Percentiles rank a stretch among this genome's conserved stretches.
Evolutionary conservation across 2,113 vertebrate genomes (phyloP).

Genomic region (Psittacula cyanocephala): DNA sequence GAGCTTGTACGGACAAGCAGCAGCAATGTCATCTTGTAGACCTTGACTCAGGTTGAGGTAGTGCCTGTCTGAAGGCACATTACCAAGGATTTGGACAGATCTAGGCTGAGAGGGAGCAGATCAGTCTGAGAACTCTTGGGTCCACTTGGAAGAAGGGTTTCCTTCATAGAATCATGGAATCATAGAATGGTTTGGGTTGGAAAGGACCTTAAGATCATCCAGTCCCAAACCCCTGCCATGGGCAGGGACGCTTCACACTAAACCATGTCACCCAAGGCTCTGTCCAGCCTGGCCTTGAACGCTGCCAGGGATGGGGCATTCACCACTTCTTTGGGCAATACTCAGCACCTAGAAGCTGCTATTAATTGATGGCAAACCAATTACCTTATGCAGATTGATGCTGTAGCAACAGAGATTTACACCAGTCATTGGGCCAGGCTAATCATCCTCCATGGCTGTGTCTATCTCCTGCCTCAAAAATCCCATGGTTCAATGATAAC

Average conservation of each 20-base stretch:
- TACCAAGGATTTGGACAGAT: not conserved
- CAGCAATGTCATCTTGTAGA: rapidly evolving
- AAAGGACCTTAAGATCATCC: not conserved
- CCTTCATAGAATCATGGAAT: not conserved
- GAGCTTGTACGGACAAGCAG: not conserved
- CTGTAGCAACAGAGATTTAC: not conserved
- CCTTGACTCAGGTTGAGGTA: not conserved
- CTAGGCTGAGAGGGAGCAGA: not conserved
- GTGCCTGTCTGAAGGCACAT: not conserved
- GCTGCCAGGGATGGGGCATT: not conserved
- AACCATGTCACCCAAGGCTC: not conserved
- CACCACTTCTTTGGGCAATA: not conserved
- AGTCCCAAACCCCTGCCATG: not conserved
- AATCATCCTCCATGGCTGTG: not conserved
- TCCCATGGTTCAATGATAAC: not conserved
- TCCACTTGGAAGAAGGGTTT: not conserved
- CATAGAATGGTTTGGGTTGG: not conserved
- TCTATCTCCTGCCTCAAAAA: not conserved
- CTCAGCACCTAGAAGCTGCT: not conserved
- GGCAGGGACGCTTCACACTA: not conserved
- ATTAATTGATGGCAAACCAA: not conserved
- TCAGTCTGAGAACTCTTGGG: not conserved
- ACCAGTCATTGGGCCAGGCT: not conserved
- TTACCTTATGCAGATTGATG: too few species aligned
- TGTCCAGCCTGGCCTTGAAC: not conserved